A percentile compares a stretch with the other conserved stretches of the same genome.
Conservation (phyloP, 2,888 invertebrate genomes). For the Andrena dorsata region DNA sequence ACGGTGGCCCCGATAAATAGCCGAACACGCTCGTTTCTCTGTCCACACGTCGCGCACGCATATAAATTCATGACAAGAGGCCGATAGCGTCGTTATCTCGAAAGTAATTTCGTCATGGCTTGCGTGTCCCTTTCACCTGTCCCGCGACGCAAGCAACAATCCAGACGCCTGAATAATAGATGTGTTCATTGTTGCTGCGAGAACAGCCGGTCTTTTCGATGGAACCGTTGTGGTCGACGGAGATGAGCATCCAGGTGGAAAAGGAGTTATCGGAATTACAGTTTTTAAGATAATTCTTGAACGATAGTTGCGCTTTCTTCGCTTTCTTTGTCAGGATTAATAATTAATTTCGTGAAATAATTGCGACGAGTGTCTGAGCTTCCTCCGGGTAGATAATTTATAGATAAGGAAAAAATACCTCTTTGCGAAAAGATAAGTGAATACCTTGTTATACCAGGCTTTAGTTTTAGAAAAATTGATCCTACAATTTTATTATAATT, state of each 20-base stretch:
- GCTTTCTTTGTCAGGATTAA: neutral
- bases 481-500: too few species aligned
- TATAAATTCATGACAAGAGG: slow-evolving; percentile 45
- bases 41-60: neutral
- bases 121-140: slow-evolving; percentile 51
- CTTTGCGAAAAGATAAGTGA: neutral
- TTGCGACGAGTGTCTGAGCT: neutral
- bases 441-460: too few species aligned
- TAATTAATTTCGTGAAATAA: neutral
- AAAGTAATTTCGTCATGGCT: slow-evolving; percentile 26
- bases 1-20: slow-evolving; percentile 41
- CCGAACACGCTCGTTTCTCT: slow-evolving; percentile 28
- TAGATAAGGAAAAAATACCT: neutral
- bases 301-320: slow-evolving; percentile 6
- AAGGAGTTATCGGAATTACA: neutral
- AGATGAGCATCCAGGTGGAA: slow-evolving; percentile 11
- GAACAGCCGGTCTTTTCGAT: slow-evolving; percentile 19
- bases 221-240: neutral
- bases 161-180: slow-evolving; percentile 14
- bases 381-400: neutral
- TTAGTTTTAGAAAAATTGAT: too few species aligned
- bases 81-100: slow-evolving; percentile 54
- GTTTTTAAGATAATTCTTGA: neutral
- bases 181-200: slow-evolving; percentile 36
- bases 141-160: slow-evolving; percentile 7